phyloP scores from a whole-genome alignment of 2,888 invertebrate genomes.

The Eristalis intricaria region DNA sequence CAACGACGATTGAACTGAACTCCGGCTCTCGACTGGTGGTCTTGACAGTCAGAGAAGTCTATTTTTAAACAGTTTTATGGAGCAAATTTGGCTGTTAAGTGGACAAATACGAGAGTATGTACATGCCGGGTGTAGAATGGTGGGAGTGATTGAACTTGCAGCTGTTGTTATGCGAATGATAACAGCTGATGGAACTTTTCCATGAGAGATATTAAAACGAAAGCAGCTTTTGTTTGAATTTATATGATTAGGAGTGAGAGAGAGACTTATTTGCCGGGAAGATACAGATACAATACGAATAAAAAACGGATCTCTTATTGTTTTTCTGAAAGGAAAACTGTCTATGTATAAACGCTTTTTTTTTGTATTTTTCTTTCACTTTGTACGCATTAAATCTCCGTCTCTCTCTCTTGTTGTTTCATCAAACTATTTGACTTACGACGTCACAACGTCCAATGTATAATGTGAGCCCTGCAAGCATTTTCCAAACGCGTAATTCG shows the following conservation, averaged over 20 bases:
- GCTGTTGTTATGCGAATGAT: slow-evolving; percentile 41
- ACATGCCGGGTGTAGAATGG: background rate
- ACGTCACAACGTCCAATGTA: no score
- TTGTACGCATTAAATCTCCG: no score
- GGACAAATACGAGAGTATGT: background rate
- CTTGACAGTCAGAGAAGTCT: slow-evolving; percentile 12
- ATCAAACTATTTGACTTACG: no score
- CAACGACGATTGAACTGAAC: slow-evolving; percentile 24
- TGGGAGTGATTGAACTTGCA: background rate
- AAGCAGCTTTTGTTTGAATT: background rate
- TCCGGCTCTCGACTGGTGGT: slow-evolving; percentile 16
- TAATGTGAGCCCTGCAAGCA: no score
- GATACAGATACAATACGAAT: no score
- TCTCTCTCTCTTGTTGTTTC: no score
- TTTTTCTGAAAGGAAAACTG: no score
- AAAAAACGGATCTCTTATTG: no score
- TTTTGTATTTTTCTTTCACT: no score
- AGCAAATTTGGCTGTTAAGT: background rate
- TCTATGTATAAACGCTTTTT: no score
- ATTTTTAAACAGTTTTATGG: slow-evolving; percentile 36
- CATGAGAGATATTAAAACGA: background rate
- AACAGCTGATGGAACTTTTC: slow-evolving; percentile 25
- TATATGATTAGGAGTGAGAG: background rate
- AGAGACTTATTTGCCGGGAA: no score
- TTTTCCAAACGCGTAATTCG: no score